Evolutionary conservation across 2,113 vertebrate species (phyloP), one percentile per base, ranked within the genome.

Genomic region (Sapajus apella): DNA sequence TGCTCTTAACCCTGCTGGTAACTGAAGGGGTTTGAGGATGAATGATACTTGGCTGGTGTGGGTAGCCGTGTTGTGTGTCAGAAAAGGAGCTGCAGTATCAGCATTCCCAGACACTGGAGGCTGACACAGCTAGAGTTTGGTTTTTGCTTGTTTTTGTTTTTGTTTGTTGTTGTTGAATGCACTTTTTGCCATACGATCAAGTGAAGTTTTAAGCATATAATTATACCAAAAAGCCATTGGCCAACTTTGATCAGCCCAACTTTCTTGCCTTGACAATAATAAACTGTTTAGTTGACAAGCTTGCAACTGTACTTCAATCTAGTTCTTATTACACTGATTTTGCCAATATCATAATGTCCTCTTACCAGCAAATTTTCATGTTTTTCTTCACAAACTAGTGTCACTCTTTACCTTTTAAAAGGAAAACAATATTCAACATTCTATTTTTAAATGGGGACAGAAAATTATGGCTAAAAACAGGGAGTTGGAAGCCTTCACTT

Each of bases 361-460:
- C 6, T 55, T 58, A 21, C 14, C 9, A 25, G 4, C 7, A 64
- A 30, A 68, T 73, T 79, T 76, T 47, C 66, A 68, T 37, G 7
- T 64, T 90, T 81, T 85, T 25, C 37, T 3, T 20, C 21, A 47
- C 21, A 94, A 75, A 87, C 80, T 70, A 43, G 16, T 89, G 70
- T 82, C 40, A 76, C 8, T 56, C 8, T 72, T 94, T 93, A 61
- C 70, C n/a, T 81, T 96, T 77, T 66, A 85, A 96, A 66, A 82
- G 56, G 37, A 52, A 81, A 80, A 81, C 50, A 25, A 66, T 76
- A 86, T 90, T 77, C 43, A 91, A 82, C 84, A 66, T 79, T 88
- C 30, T 76, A 13, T 85, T 82, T 95, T 43, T 9, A 61, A 32
- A 91, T 50, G 21, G 23, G 27, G 20, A 40, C 35, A 37, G 27